Evolutionary conservation across 2,113 vertebrate genomes (phyloP).

Genomic region (Parus major): DNA sequence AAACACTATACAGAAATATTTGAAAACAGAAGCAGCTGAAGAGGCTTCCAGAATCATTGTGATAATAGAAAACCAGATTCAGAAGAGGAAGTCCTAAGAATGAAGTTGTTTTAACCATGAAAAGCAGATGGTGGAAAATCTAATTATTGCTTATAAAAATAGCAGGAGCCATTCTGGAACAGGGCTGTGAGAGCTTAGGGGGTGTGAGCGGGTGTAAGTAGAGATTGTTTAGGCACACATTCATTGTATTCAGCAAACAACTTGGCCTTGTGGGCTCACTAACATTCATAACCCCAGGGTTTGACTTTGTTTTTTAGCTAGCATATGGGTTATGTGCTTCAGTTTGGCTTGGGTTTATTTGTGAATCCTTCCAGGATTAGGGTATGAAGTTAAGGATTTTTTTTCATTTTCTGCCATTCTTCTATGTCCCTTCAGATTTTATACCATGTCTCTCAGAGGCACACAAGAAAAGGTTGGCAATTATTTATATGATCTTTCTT

Average conservation of each 20-base stretch:
- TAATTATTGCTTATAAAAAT: neutral
- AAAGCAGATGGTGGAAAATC: neutral
- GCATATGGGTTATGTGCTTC: neutral
- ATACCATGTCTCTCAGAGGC: neutral
- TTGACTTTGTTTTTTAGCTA: neutral
- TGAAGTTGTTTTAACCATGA: neutral
- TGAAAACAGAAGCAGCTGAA: neutral
- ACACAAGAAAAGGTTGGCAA: neutral
- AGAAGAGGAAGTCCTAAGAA: neutral
- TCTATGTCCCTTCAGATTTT: neutral
- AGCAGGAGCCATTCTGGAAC: neutral
- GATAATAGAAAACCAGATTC: neutral
- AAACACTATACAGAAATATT: neutral
- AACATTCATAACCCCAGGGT: neutral
- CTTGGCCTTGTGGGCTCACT: neutral
- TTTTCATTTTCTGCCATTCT: neutral
- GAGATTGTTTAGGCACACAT: neutral
- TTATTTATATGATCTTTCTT: neutral
- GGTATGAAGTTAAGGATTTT: neutral
- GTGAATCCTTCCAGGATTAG: neutral
- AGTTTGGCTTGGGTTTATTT: neutral
- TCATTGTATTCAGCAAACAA: neutral
- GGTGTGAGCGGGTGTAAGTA: neutral
- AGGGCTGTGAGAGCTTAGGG: neutral
- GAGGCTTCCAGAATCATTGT: neutral